Conservation (phyloP, 2,888 invertebrate genomes). For the Schrankia costaestrigalis region DNA sequence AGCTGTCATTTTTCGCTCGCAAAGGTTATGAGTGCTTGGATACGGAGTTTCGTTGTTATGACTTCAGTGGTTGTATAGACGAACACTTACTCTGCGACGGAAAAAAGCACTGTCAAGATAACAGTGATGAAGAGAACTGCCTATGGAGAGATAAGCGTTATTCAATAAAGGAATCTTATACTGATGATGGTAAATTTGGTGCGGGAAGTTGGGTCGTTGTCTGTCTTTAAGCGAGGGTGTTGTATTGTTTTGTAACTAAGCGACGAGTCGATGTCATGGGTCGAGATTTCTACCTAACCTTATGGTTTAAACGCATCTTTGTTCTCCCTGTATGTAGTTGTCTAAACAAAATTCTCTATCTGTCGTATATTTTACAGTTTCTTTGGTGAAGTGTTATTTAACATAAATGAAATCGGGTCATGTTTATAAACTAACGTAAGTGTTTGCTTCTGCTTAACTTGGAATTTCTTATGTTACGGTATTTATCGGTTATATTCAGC, state of each 20-base stretch:
- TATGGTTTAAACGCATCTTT: constrained; percentile 15
- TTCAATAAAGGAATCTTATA: constrained; percentile 18
- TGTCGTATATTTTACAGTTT: constrained; percentile 6
- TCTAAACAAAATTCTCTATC: constrained; percentile 3
- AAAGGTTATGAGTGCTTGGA: constrained; percentile 65
- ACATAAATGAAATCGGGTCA: constrained; percentile 2
- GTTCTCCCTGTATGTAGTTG: constrained; percentile 17
- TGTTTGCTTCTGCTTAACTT: constrained; percentile 14
- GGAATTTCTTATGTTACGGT: constrained; percentile 3
- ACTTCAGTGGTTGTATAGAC: constrained; percentile 82
- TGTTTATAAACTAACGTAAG: constrained; percentile 19
- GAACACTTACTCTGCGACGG: constrained; percentile 81
- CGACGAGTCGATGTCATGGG: constrained; percentile 46
- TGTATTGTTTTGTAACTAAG: constrained; percentile 43
- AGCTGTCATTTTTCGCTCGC: constrained; percentile 41
- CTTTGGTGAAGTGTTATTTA: constrained; percentile 9
- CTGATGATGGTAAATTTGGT: constrained; percentile 44
- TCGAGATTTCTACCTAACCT: constrained; percentile 32
- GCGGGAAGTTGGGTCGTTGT: constrained; percentile 60
- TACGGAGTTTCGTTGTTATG: constrained; percentile 77
- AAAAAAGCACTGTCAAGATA: constrained; percentile 81
- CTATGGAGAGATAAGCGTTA: constrained; percentile 67
- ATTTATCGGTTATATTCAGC: constrained; percentile 3
- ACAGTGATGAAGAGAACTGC: constrained; percentile 83
- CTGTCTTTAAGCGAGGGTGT: constrained; percentile 23